These are phyloP conservation scores for Leptodirus hochenwartii DNA, from an alignment of 2,888 invertebrate species.

Conservation along the genomic window DNA sequence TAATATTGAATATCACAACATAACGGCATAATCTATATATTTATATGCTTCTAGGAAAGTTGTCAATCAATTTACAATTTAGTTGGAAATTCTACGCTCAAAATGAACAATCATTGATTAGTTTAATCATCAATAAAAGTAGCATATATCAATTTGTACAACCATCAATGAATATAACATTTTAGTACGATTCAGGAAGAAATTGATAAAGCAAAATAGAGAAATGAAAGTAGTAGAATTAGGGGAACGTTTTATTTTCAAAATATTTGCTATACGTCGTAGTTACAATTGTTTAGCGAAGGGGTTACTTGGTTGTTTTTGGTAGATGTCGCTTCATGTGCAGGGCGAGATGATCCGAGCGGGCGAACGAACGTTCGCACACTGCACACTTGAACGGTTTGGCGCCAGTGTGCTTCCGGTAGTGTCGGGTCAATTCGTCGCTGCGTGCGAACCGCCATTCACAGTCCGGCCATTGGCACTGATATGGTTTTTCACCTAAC, in stretches of 20 bases:
- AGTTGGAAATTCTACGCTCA: no score
- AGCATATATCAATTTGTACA: not conserved
- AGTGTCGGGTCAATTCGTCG: slow-evolving; percentile 90
- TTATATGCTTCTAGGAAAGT: no score
- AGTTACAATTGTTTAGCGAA: no score
- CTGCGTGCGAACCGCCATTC: slow-evolving; percentile 94
- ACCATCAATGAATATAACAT: no score
- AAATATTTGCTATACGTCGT: no score
- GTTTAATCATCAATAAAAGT: not conserved
- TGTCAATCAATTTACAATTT: no score
- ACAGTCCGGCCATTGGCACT: slow-evolving; percentile 95
- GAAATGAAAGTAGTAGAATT: no score
- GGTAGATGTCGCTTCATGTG: slow-evolving; percentile 95
- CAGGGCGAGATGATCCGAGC: slow-evolving; percentile 87
- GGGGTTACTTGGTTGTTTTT: slow-evolving; percentile 58
- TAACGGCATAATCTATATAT: no score
- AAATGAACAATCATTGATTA: no score
- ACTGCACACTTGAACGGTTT: slow-evolving; percentile 94
- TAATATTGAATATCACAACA: no score
- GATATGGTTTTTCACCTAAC: slow-evolving; percentile 91
- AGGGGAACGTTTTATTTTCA: not conserved
- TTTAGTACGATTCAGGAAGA: no score
- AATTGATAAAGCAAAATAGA: no score
- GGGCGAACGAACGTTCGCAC: slow-evolving; percentile 86
- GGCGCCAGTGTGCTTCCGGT: slow-evolving; percentile 92